phyloP scores from a whole-genome alignment of 2,113 vertebrate species.

The Limnothrissa miodon region DNA sequence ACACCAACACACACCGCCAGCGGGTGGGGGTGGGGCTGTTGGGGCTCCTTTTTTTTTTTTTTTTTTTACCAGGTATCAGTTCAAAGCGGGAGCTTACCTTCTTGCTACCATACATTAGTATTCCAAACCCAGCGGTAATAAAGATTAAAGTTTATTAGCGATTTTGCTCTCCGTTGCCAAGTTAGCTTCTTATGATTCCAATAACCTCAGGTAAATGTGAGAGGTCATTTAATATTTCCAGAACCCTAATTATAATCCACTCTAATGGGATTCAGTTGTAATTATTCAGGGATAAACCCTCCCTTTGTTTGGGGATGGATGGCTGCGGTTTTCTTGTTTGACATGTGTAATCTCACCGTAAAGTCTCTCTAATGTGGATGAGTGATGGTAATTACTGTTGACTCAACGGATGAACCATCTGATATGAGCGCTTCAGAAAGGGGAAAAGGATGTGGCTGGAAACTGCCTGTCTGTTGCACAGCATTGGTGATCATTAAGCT shows the following conservation, averaged over 20 bases:
- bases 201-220: slow-evolving; percentile 84
- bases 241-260: slow-evolving; percentile 84
- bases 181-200: slow-evolving; percentile 76
- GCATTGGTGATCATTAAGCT: slow-evolving; percentile 7
- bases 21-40: too few relatives aligned
- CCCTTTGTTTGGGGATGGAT: slow-evolving; percentile 78
- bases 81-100: slow-evolving; percentile 74
- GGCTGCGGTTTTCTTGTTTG: slow-evolving; percentile 71
- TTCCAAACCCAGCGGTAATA: slow-evolving; percentile 82
- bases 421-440: slow-evolving; percentile 33
- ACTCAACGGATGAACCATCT: slow-evolving; percentile 72
- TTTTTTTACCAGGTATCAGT: slow-evolving; percentile 78
- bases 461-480: slow-evolving; percentile 24
- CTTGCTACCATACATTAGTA: slow-evolving; percentile 77
- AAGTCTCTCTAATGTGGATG: slow-evolving; percentile 71
- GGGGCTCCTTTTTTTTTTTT: too few relatives aligned
- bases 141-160: slow-evolving; percentile 82
- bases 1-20: slow-evolving; percentile 50
- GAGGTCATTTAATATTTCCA: slow-evolving; percentile 88
- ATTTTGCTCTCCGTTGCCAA: slow-evolving; percentile 83
- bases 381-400: slow-evolving; percentile 77
- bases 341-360: slow-evolving; percentile 76
- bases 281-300: slow-evolving; percentile 80
- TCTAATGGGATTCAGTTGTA: slow-evolving; percentile 82
- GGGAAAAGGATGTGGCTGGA: neutral